Evolutionary conservation across 2,888 invertebrate genomes (phyloP).

Genomic region (Pinctada fucata): DNA sequence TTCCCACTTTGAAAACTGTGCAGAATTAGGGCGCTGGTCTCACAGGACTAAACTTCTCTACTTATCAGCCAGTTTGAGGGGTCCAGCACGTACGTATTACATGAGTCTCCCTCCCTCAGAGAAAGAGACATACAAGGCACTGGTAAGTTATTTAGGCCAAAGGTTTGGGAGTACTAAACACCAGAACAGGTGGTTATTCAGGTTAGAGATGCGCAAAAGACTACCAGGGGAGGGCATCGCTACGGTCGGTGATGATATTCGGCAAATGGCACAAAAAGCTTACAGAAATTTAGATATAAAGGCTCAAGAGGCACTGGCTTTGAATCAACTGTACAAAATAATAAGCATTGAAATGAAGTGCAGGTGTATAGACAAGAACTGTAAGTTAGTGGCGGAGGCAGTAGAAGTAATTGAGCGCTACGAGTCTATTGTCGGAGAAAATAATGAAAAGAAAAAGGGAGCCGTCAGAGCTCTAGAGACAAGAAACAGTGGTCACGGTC

Average conservation of each 20-base stretch:
- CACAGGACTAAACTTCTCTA: background rate
- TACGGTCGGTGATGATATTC: conserved; percentile 33
- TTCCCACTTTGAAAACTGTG: background rate
- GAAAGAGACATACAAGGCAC: conserved; percentile 14
- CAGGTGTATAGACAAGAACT: conserved; percentile 42
- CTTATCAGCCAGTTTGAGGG: background rate
- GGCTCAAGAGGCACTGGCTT: conserved; percentile 41
- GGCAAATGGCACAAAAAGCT: conserved; percentile 39
- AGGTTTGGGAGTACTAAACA: conserved; percentile 32
- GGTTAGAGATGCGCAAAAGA: conserved; percentile 30
- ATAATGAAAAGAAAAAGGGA: conserved; percentile 13
- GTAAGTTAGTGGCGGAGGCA: conserved; percentile 38
- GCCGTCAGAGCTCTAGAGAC: conserved; percentile 28
- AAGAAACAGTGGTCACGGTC: background rate
- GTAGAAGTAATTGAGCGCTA: conserved; percentile 41
- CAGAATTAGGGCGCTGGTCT: background rate
- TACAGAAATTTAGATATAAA: conserved; percentile 18
- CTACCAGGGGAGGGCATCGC: conserved; percentile 29
- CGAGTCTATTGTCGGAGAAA: conserved; percentile 37
- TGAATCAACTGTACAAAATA: conserved; percentile 42
- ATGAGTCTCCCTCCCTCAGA: background rate
- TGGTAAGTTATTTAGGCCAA: conserved; percentile 18
- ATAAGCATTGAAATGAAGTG: conserved; percentile 44
- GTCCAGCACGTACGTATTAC: background rate
- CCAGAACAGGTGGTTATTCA: conserved; percentile 28